Evolutionary conservation across 30 jellyfish, hydroid and myxozoan species (phyloP), one percentile per base, ranked within the genome.

Genomic region (Aurelia aurita complex sp. Pacific): DNA sequence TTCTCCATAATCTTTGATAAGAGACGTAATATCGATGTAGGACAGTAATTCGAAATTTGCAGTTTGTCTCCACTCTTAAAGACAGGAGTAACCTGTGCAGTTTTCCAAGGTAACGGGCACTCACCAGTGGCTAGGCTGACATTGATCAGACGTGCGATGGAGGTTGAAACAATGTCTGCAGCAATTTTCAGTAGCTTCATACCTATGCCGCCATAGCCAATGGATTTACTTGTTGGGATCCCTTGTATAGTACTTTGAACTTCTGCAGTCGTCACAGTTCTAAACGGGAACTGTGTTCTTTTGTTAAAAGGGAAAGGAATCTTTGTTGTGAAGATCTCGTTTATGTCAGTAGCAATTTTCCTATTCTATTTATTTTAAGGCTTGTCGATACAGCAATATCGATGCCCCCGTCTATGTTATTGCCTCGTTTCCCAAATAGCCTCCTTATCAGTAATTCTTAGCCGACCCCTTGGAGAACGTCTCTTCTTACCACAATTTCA

Each of bases 101-200:
- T 67, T 67, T 67, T 67, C 51, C 77, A 40, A 40, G 52, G 52
- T 40, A 67, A 1, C 0, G 82, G 38, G 82, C 23, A 71, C 33
- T 71, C 64, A 71, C 69, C 82, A 36, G 82, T 71, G 66, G 82
- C 64, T 71, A 71, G 82, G 82, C 82, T 71, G 82, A 71, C 69
- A 71, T 71, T 35, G 82, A 71, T 43, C 82, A 52, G 82, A 4
- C 64, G 69, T 36, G 82, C 82, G 7, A 43, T 71, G 33, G 82
- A 71, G 82, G 69, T 71, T 71, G 82, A 51, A 15, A 71, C 66
- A 42, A 71, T 71, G 82, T 71, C 82, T 71, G 23, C 77, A 67
- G 77, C 77, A 33, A 67, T 34, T 67, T 67, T 67, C 77, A 67
- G 77, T 40, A 10, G 0, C 52, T 18, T 33, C 33, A 71, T 1